phyloP scores from a whole-genome alignment of 64 coral and sea anemone species.

The Anthopleura sola region DNA sequence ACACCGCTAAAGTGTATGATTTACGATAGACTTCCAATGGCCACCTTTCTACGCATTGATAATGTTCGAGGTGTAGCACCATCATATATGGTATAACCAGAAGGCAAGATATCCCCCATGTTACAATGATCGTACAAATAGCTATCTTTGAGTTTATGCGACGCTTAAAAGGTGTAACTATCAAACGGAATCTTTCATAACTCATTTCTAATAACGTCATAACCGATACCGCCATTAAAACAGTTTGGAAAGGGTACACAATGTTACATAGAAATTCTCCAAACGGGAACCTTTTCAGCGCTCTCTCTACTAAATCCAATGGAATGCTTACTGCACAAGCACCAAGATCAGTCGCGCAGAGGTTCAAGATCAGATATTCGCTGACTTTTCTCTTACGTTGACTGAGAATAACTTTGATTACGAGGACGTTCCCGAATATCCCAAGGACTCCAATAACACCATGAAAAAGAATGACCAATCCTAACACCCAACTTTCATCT shows the following conservation, averaged over 20 bases:
- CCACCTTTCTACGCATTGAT: constrained; percentile 54
- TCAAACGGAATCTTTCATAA: constrained; percentile 77
- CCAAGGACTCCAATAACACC: constrained; percentile 34
- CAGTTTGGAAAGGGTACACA: constrained; percentile 86
- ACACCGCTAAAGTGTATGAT: constrained; percentile 52
- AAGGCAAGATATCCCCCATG: constrained; percentile 51
- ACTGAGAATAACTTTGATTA: constrained; percentile 43
- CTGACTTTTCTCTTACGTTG: constrained; percentile 43
- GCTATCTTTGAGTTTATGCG: constrained; percentile 34
- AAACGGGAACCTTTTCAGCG: constrained; percentile 51
- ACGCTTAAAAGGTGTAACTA: constrained; percentile 71
- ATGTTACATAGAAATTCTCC: constrained; percentile 71
- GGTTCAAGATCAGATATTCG: constrained; percentile 85
- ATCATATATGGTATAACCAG: constrained; percentile 61
- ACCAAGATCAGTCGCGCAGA: constrained; percentile 72
- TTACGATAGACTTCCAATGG: constrained; percentile 30
- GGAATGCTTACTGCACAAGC: constrained; percentile 78
- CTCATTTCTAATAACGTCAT: constrained; percentile 85
- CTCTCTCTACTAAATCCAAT: constrained; percentile 60
- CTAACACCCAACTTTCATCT: constrained; percentile 2
- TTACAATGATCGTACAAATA: constrained; percentile 39
- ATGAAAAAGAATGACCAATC: background rate
- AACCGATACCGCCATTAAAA: constrained; percentile 71
- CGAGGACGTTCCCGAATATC: constrained; percentile 35
- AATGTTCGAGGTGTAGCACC: constrained; percentile 29